phyloP scores from a whole-genome alignment of 2,797 vertebrate species.

The Salarias fasciatus region DNA sequence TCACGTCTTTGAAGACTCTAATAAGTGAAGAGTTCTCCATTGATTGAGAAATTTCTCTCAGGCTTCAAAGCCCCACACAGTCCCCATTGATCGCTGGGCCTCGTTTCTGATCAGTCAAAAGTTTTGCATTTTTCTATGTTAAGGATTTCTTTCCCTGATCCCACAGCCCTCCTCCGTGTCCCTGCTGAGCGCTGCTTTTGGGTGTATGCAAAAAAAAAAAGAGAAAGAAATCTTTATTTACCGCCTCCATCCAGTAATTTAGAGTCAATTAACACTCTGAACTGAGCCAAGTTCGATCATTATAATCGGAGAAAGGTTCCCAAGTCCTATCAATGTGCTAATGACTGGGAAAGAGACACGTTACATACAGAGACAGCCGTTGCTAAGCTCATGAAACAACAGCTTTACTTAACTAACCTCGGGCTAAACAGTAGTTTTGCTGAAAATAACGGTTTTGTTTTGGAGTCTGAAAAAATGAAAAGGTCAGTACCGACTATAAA shows the following conservation, averaged over 20 bases:
- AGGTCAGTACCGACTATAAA: conserved; percentile 54
- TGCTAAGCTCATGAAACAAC: conserved; percentile 43
- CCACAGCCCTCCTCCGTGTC: conserved; percentile 9
- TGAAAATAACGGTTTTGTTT: conserved; percentile 17
- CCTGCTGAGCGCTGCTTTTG: not conserved
- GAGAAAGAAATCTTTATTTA: conserved; percentile 40
- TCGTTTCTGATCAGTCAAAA: conserved; percentile 65
- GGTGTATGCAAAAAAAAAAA: conserved; percentile 11
- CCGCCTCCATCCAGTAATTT: conserved; percentile 17
- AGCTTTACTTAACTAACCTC: conserved; percentile 46
- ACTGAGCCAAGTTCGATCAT: conserved; percentile 52
- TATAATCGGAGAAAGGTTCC: conserved; percentile 35
- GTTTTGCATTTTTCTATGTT: too few relatives aligned
- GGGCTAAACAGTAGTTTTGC: conserved; percentile 45
- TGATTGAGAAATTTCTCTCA: conserved; percentile 64
- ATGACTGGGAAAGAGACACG: conserved; percentile 45
- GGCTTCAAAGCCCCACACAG: conserved; percentile 65
- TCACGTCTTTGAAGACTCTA: conserved; percentile 62
- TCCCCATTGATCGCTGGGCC: conserved; percentile 65
- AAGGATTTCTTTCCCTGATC: conserved; percentile 38
- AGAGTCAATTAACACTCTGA: conserved; percentile 51
- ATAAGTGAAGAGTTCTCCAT: conserved; percentile 65
- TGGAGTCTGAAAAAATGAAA: conserved; percentile 4
- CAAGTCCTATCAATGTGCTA: conserved; percentile 55
- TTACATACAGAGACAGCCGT: conserved; percentile 30